Evolutionary conservation across 2,797 vertebrate genomes (phyloP), one percentile per base, ranked within the genome.

Genomic region (Phataginus tricuspis): DNA sequence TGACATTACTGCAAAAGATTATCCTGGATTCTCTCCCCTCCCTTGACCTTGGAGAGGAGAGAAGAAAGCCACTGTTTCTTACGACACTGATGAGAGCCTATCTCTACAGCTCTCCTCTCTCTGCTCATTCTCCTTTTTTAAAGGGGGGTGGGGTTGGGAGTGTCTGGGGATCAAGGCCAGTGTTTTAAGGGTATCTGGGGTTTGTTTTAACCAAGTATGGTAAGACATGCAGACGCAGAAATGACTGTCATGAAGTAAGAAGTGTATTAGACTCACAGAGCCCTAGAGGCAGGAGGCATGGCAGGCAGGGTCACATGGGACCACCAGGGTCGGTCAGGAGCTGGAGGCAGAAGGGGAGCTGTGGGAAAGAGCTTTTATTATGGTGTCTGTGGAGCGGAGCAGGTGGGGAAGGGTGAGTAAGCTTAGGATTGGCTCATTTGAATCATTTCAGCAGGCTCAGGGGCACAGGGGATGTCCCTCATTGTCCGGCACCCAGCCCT

Each of bases 301-400:
- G 6, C n/a, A 15, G 1, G 0, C 13, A 11, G 49, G 49, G 39
- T 29, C 29, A 45, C 25, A 13, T 0, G 4, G 7, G 18, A 57
- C 18, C 13, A 4, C 25, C 49, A 19, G 14, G 37, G 21, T 42
- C 19, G 1, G 37, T 42, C 15, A n/a, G 15, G 12, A 51, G 39
- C 15, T 4, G 4, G 69, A 34, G 16, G 18, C n/a, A 15, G 21
- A 3, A 37, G 3, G 51, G 18, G 1, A 31, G 2, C 2, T 0
- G 21, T 29, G 13, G 19, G 25, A 19, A 39, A 10, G 39, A 49
- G 49, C 3, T 15, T 68, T 53, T 59, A 13, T 16, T 29, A 34
- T 74, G 61, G 42, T 45, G 72, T 75, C 69, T 25, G 2, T 1
- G 18, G 68, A 57, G 9, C 71, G 42, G 49, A 49, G 74, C 42